Evolutionary conservation across 2,888 invertebrate genomes (phyloP).

Genomic region (Folsomia manolachei): DNA sequence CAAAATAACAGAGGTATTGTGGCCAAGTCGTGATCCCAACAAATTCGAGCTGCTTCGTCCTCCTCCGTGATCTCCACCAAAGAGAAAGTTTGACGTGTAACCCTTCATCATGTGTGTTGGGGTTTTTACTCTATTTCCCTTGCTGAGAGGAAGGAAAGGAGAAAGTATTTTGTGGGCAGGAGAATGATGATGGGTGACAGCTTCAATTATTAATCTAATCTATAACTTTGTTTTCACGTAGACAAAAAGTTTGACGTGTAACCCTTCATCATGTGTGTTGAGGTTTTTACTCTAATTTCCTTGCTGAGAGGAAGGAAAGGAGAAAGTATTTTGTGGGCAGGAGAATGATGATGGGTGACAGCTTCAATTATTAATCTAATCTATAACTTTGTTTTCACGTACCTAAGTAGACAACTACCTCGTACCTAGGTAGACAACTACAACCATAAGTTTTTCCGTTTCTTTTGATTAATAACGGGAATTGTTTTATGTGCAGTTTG

Average conservation of each 20-base stretch:
- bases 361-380: not conserved
- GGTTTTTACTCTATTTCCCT: too few species aligned
- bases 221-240: not conserved
- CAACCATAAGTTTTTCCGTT: too few species aligned
- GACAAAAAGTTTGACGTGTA: not conserved
- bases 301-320: not conserved
- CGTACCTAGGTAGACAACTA: too few species aligned
- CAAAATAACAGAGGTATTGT: not conserved
- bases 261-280: not conserved
- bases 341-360: not conserved
- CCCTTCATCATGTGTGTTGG: not conserved
- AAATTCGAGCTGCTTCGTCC: not conserved
- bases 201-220: not conserved
- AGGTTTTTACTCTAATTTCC: too few species aligned
- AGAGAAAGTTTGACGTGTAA: not conserved
- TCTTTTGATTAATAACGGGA: too few species aligned
- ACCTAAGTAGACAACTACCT: not conserved
- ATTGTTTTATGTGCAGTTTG: too few species aligned
- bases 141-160: not conserved
- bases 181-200: not conserved
- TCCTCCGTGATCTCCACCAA: not conserved
- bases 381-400: not conserved
- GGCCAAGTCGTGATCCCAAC: not conserved
- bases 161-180: too few species aligned
- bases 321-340: too few species aligned